Base-by-base conservation (phyloP, 1,140 invertebrate species). In the Phenacoccus solenopsis region DNA sequence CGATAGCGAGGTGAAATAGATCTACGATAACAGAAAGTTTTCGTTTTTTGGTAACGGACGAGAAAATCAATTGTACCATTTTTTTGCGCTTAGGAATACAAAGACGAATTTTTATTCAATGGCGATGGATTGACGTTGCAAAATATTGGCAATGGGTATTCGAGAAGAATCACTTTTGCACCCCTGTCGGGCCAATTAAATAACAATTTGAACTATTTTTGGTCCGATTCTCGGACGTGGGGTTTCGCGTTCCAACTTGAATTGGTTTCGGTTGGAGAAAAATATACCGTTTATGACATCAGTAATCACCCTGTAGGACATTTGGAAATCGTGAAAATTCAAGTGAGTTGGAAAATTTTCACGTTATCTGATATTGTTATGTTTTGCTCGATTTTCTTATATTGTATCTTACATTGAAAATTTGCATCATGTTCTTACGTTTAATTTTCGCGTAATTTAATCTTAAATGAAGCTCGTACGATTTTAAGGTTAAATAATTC, bases 191-290 rank as follows among this genome's bases (percentile, higher is more conserved):
- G 82, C 16, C 83, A 82, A 49, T 79, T 86, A 28, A 90, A 89
- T 78, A 81, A 85, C 68, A 88, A 88, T 76, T 79, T 81, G 13
- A 86, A 88, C 75, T 88, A 86, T 76, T 90, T 91, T 80, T 91
- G 88, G 86, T 85, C 86, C 13, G 89, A 91, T 79, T 89, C 86
- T 35, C 79, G 83, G 71, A 84, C 85, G 7, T 84, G 86, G 76
- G 89, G 89, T 35, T 90, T 85, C 75, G 85, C 84, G 20, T 90
- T 91, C 77, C 85, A 87, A 74, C 78, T 90, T 28, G 83, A 87
- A 75, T 83, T 86, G 5, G 80, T 90, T 1, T 83, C 84, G n/a
- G 77, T 83, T 68, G 87, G 86, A 4, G 85, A 89, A 70, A 86
- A 86, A 75, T 90, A 89, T 75, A 86, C 85, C 2, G 83, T 90